Percentiles rank a stretch among this genome's conserved stretches.
phyloP scores from a whole-genome alignment of 2,888 invertebrate species.

The Ametastegia equiseti region DNA sequence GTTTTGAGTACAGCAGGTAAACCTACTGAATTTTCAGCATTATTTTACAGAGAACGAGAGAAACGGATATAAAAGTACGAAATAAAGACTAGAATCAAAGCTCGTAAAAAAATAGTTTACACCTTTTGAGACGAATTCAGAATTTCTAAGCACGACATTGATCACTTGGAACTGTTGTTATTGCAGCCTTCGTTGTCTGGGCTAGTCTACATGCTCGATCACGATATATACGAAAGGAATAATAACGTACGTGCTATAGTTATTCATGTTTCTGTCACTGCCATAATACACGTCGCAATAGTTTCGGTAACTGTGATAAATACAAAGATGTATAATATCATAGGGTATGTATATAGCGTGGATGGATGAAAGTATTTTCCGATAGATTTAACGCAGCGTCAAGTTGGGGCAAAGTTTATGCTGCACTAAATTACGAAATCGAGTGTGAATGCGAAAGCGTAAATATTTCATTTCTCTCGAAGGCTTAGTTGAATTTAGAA shows the following conservation, averaged over 20 bases:
- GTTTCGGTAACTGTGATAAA: not conserved
- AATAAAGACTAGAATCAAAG: not conserved
- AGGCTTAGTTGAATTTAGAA: not conserved
- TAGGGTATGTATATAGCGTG: not conserved
- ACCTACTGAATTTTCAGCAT: too few relatives aligned
- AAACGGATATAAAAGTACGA: constrained; percentile 5
- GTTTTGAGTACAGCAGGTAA: too few relatives aligned
- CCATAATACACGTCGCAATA: not conserved
- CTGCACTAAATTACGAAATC: not conserved
- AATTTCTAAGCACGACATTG: not conserved
- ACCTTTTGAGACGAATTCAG: constrained; percentile 1
- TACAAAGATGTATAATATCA: not conserved
- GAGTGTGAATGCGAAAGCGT: not conserved
- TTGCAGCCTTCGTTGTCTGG: not conserved
- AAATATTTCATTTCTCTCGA: not conserved
- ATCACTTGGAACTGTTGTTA: not conserved
- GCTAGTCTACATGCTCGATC: not conserved
- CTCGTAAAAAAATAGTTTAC: constrained; percentile 37
- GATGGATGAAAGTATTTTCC: not conserved
- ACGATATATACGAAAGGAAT: not conserved
- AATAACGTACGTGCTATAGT: not conserved
- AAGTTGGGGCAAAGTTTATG: not conserved
- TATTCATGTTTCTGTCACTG: not conserved
- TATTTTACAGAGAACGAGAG: not conserved
- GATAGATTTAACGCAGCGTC: not conserved